Conservation (phyloP, 2,113 vertebrate species). For the Aptenodytes patagonicus region DNA sequence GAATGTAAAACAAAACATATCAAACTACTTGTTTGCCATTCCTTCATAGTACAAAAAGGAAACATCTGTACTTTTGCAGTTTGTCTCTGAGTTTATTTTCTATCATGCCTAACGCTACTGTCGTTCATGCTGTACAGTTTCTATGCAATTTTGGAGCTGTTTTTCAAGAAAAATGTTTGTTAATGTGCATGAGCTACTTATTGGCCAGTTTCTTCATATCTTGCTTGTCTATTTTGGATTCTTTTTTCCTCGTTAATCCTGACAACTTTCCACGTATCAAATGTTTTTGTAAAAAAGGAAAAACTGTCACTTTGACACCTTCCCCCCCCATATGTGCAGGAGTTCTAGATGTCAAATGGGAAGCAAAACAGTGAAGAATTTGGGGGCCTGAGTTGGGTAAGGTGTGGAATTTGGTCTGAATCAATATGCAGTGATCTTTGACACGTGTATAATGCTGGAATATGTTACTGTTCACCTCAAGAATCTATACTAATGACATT, state of each 20-base stretch:
- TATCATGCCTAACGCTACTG: background rate
- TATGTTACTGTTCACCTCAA: background rate
- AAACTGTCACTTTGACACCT: background rate
- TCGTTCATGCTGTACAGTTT: background rate
- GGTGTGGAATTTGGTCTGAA: background rate
- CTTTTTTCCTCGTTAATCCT: background rate
- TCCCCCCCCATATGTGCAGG: background rate
- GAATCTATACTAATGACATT: background rate
- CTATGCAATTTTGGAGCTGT: background rate
- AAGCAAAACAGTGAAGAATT: constrained; percentile 28
- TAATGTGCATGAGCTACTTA: background rate
- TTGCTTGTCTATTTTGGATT: background rate
- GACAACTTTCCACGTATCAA: background rate
- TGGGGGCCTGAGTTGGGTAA: constrained; percentile 4
- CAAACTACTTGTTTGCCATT: background rate
- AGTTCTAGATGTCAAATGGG: background rate
- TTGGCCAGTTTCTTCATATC: background rate
- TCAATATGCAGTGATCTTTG: background rate
- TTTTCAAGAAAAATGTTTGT: background rate
- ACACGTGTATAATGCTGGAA: background rate
- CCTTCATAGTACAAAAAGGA: background rate
- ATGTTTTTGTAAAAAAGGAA: background rate
- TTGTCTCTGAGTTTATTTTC: background rate
- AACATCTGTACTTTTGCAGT: background rate
- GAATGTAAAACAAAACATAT: background rate